These are phyloP conservation scores for Cephus cinctus DNA, from an alignment of 1,140 invertebrate species.

Conservation along the genomic window DNA sequence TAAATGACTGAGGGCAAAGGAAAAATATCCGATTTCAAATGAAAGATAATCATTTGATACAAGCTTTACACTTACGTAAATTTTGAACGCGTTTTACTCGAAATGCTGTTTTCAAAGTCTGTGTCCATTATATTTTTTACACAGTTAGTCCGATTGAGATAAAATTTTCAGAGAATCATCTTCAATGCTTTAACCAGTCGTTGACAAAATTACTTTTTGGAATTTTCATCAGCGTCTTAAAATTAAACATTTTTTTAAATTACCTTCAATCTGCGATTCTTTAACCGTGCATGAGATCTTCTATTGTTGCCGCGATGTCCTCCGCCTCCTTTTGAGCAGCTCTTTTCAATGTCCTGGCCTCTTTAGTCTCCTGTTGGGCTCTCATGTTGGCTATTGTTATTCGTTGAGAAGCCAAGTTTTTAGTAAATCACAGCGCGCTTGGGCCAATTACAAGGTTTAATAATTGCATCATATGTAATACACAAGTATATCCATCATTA, in stretches of 20 bases:
- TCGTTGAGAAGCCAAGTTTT: background rate
- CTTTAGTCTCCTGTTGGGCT: background rate
- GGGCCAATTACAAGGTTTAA: background rate
- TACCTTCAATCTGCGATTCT: conserved; percentile 2
- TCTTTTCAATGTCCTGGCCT: background rate
- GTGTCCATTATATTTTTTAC: background rate
- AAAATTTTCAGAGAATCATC: background rate
- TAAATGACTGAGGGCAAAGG: too few relatives aligned
- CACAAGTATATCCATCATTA: background rate
- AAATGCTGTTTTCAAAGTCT: conserved; percentile 5
- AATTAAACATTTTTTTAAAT: too few relatives aligned
- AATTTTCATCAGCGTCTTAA: too few relatives aligned
- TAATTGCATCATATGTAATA: background rate
- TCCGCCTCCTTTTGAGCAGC: background rate
- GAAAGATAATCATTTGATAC: background rate
- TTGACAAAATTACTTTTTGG: background rate
- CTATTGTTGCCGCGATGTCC: background rate
- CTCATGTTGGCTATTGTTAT: background rate
- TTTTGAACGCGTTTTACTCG: background rate
- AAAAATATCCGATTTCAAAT: too few relatives aligned
- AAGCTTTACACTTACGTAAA: background rate
- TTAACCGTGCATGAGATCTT: background rate
- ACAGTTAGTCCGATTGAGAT: background rate
- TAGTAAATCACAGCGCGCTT: background rate
- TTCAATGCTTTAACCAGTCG: background rate